Conservation (phyloP, 92 coral and sea anemone species). For the Nematostella vectensis region DNA sequence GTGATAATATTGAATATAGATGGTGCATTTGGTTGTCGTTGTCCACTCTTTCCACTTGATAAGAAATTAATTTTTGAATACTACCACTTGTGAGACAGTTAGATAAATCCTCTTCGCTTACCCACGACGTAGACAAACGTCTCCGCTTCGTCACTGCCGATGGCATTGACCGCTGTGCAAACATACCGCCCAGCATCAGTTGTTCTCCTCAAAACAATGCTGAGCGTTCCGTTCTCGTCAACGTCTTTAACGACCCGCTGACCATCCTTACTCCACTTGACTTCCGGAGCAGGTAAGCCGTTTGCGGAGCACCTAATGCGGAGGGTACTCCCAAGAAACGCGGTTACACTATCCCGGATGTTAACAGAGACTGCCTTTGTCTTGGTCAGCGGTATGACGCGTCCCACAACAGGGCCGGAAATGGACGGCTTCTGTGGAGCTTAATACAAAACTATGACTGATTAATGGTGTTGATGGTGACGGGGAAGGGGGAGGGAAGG, state of each 20-base stretch:
- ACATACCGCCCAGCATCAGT: conserved; percentile 50
- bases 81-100: too few species aligned
- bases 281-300: conserved; percentile 57
- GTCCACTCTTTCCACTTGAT: too few species aligned
- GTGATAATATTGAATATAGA: too few species aligned
- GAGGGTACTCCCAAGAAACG: conserved; percentile 29
- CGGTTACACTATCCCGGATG: conserved; percentile 36
- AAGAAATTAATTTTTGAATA: too few species aligned
- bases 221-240: conserved; percentile 4
- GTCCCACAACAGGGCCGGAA: conserved; percentile 8
- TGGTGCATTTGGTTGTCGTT: too few species aligned
- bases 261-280: conserved; percentile 55
- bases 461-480: background rate
- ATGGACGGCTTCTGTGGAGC: conserved; percentile 33
- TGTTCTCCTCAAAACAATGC: conserved; percentile 8
- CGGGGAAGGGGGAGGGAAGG: too few species aligned
- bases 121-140: conserved; percentile 30
- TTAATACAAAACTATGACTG: background rate
- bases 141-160: conserved; percentile 37
- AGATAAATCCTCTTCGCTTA: too few species aligned
- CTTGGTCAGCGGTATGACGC: conserved; percentile 25
- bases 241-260: conserved; percentile 5
- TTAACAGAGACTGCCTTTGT: conserved; percentile 18
- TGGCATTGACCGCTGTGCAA: conserved; percentile 51
- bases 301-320: conserved; percentile 50